Percentiles rank a stretch among this genome's conserved stretches.
phyloP scores from a whole-genome alignment of 2,888 invertebrate species.

The Archips xylosteana region DNA sequence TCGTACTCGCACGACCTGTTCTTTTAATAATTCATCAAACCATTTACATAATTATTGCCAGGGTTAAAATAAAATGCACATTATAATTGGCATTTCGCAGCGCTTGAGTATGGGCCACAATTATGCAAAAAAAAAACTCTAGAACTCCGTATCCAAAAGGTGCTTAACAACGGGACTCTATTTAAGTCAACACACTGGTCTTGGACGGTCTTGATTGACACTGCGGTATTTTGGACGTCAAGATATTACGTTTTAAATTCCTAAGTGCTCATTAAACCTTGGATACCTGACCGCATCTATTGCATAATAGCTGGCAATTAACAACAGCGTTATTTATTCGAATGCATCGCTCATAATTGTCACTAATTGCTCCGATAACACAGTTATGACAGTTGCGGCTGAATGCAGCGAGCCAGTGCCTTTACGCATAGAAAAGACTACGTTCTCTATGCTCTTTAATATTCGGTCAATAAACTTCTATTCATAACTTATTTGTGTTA shows the following conservation, averaged over 20 bases:
- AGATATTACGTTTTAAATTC: not conserved
- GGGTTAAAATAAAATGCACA: too few relatives aligned
- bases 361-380: conserved; percentile 9
- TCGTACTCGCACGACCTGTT: not conserved
- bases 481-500: too few relatives aligned
- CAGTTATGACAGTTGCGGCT: conserved; percentile 12
- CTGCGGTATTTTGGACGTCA: too few relatives aligned
- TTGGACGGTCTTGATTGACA: too few relatives aligned
- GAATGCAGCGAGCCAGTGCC: conserved; percentile 2
- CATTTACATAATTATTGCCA: not conserved
- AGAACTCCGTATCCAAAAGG: too few relatives aligned
- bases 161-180: too few relatives aligned
- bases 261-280: too few relatives aligned
- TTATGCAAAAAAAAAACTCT: too few relatives aligned
- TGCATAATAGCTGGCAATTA: not conserved
- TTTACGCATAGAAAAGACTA: not conserved
- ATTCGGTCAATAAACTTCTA: not conserved
- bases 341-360: conserved; percentile 11
- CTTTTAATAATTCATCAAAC: not conserved
- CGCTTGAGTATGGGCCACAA: too few relatives aligned
- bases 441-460: not conserved
- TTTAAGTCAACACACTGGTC: too few relatives aligned
- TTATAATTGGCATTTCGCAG: too few relatives aligned
- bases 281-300: not conserved
- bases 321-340: not conserved